phyloP scores from a whole-genome alignment of 2,888 invertebrate species.

The Emmelina monodactyla region DNA sequence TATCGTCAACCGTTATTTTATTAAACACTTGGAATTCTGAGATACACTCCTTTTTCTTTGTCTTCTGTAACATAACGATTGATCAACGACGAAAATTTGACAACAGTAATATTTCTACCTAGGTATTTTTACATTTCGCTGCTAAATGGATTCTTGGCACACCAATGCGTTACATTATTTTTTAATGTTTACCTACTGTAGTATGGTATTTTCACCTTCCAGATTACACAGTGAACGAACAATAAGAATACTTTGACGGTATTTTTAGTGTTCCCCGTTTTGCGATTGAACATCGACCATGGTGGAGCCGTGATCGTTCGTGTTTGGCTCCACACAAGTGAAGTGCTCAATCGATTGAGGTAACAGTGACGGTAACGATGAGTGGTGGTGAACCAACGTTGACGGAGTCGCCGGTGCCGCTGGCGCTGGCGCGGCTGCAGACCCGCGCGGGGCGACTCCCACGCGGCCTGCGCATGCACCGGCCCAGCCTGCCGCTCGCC shows the following conservation, averaged over 20 bases:
- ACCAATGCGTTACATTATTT: conserved; percentile 17
- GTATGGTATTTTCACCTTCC: conserved; percentile 1
- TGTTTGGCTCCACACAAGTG: conserved; percentile 20
- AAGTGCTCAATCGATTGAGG: conserved; percentile 20
- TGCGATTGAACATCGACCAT: conserved; percentile 29
- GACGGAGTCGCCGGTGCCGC: conserved; percentile 57
- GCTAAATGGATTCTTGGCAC: no score
- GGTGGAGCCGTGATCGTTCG: conserved; percentile 37
- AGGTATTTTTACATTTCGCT: no score
- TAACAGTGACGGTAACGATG: conserved; percentile 27
- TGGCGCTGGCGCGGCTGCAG: conserved; percentile 51
- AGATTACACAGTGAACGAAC: conserved; percentile 15
- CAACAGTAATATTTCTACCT: no score
- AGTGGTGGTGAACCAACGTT: conserved; percentile 50
- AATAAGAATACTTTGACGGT: conserved; percentile 19
- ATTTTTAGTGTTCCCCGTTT: conserved; percentile 22
- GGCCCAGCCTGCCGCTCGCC: conserved; percentile 52
- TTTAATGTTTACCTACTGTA: conserved; percentile 5
- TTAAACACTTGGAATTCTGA: no score
- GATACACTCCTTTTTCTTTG: no score
- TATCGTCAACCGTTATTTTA: no score
- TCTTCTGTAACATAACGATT: no score
- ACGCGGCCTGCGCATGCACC: conserved; percentile 40
- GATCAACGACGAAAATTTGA: no score
- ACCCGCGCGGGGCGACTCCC: conserved; percentile 34